Evolutionary conservation across 2,888 invertebrate species (phyloP).

Genomic region (Phaedon cochleariae): DNA sequence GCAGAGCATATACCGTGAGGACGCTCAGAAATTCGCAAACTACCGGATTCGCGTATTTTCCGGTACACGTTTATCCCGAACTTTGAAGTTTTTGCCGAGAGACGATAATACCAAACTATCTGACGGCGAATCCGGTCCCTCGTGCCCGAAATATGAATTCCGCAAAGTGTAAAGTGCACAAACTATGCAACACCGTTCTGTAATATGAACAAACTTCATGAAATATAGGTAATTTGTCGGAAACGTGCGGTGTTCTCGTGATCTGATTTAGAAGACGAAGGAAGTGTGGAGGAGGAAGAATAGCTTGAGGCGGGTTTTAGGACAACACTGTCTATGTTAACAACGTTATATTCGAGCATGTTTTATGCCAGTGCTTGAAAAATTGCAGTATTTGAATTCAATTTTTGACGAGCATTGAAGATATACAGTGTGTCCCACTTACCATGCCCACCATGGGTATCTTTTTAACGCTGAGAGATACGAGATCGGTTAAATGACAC

Average conservation of each 20-base stretch:
- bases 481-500: no score
- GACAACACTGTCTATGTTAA: not conserved
- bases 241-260: conserved; percentile 24
- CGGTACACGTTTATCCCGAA: not conserved
- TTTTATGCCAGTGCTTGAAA: no score
- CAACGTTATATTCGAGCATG: no score
- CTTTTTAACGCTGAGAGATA: no score
- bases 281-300: not conserved
- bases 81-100: not conserved
- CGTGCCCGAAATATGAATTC: conserved; percentile 19
- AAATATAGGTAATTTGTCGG: conserved; percentile 40
- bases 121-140: conserved; percentile 1
- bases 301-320: not conserved
- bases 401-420: no score
- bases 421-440: no score
- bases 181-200: conserved; percentile 21
- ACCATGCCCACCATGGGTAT: no score
- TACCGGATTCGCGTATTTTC: not conserved
- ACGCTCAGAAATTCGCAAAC: not conserved
- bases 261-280: not conserved
- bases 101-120: not conserved
- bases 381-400: no score
- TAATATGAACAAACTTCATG: conserved; percentile 35
- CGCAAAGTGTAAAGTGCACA: conserved; percentile 20
- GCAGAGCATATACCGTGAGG: not conserved